Percentiles rank a stretch among this genome's conserved stretches.
Evolutionary conservation across 1,140 invertebrate species (phyloP).

Genomic region (Apis mellifera): DNA sequence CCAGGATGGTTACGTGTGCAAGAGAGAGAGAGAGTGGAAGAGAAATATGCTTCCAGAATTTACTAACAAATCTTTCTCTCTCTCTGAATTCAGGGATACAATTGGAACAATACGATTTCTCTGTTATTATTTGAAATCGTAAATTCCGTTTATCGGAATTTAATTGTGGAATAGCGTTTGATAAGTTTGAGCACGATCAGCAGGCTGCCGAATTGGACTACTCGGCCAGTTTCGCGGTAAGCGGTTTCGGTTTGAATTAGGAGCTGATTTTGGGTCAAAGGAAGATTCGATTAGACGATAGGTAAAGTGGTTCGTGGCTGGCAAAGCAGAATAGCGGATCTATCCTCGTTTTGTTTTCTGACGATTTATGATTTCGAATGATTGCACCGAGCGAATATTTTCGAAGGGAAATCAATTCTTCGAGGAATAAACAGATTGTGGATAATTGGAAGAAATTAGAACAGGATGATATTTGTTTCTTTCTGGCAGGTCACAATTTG

Average conservation of each 20-base stretch:
- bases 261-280: constrained; percentile 5
- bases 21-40: not conserved
- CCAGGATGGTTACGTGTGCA: not conserved
- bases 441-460: no score
- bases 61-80: no score
- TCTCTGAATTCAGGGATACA: no score
- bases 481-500: no score
- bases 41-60: not conserved
- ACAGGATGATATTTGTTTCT: no score
- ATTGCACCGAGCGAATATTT: no score
- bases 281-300: not conserved
- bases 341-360: not conserved
- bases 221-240: not conserved
- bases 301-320: not conserved
- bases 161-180: not conserved
- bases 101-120: no score
- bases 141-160: not conserved
- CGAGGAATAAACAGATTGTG: no score
- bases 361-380: no score
- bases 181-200: not conserved
- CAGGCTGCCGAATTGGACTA: not conserved
- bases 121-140: no score
- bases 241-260: not conserved
- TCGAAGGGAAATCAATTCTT: no score
- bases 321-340: not conserved